Conservation (phyloP, 2,797 vertebrate genomes). For the Peromyscus melanophrys region DNA sequence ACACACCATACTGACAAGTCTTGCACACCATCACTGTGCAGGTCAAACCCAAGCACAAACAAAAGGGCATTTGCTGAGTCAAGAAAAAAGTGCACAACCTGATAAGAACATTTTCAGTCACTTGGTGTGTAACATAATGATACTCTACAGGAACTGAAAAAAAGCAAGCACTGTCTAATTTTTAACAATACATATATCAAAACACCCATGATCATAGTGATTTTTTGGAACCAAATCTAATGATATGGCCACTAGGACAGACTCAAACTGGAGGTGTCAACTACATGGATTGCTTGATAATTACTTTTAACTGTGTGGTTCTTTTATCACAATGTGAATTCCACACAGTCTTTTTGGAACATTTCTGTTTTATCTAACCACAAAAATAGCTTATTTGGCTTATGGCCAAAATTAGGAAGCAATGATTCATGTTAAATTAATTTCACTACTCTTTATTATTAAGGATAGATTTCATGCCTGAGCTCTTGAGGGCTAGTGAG, state of each 20-base stretch:
- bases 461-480: neutral
- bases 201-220: neutral
- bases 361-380: conserved; percentile 8
- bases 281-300: neutral
- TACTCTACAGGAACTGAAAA: conserved; percentile 4
- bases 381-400: neutral
- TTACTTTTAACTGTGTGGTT: neutral
- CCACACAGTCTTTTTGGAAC: neutral
- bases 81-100: neutral
- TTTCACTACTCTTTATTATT: neutral
- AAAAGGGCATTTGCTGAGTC: neutral
- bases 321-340: neutral
- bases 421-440: neutral
- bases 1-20: neutral
- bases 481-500: neutral
- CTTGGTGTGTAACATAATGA: neutral
- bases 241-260: neutral
- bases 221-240: neutral
- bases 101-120: neutral
- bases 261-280: neutral
- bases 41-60: neutral
- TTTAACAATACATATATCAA: neutral
- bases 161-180: neutral
- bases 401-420: neutral
- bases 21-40: neutral